Conservation (phyloP, 2,888 invertebrate genomes). For the Nudaria mundana region DNA sequence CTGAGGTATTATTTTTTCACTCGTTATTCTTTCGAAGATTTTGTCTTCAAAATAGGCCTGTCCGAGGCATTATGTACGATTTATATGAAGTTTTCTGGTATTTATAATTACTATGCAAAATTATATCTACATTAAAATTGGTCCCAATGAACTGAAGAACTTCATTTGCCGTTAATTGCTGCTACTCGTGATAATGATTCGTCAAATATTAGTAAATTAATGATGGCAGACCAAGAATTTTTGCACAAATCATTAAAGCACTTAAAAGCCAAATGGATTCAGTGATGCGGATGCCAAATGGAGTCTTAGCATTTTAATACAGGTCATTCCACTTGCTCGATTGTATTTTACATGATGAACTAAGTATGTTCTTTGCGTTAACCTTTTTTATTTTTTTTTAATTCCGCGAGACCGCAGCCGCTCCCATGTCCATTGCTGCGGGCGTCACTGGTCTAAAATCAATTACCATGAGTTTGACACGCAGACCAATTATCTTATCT, state of each 20-base stretch:
- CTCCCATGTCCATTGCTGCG: too few species aligned
- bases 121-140: background rate
- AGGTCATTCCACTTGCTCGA: slow-evolving; percentile 24
- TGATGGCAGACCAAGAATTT: slow-evolving; percentile 48
- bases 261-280: slow-evolving; percentile 65
- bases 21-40: too few species aligned
- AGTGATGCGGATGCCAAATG: slow-evolving; percentile 57
- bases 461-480: too few species aligned
- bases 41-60: too few species aligned
- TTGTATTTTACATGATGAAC: slow-evolving; percentile 10
- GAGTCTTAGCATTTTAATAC: slow-evolving; percentile 45
- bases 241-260: slow-evolving; percentile 66
- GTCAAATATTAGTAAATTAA: slow-evolving; percentile 48
- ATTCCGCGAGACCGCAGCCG: too few species aligned
- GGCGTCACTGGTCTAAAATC: too few species aligned
- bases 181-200: slow-evolving; percentile 48
- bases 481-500: too few species aligned
- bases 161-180: slow-evolving; percentile 27
- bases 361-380: too few species aligned
- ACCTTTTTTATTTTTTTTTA: too few species aligned
- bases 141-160: too few species aligned
- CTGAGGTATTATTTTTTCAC: too few species aligned
- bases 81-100: background rate
- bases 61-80: too few species aligned
- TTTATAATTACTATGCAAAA: background rate